Percentiles rank a stretch among this genome's conserved stretches.
phyloP scores from a whole-genome alignment of 2,113 vertebrate species.

The Callopanchax toddi region DNA sequence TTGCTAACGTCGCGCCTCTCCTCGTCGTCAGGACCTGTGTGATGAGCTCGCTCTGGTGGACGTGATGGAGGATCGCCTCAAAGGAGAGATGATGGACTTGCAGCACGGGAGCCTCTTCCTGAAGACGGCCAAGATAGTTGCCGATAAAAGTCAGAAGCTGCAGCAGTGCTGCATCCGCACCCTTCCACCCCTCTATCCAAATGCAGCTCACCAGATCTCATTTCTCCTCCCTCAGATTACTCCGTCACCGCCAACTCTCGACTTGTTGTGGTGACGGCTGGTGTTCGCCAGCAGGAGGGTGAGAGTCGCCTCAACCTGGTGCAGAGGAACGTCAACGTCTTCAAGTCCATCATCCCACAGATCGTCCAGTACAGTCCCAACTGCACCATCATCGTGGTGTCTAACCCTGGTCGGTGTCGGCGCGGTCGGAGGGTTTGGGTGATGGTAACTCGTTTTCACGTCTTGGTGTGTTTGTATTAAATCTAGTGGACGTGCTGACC shows the following conservation, averaged over 20 bases:
- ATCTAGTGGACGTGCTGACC: constrained; percentile 92
- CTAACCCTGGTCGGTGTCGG: constrained; percentile 88
- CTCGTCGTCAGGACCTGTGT: constrained; percentile 82
- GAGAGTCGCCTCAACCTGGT: constrained; percentile 96
- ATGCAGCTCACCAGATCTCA: background rate
- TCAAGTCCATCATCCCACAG: constrained; percentile 96
- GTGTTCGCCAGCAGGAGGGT: constrained; percentile 96
- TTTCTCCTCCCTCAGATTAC: constrained; percentile 82
- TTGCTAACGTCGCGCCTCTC: background rate
- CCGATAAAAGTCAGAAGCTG: constrained; percentile 86
- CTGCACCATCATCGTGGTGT: constrained; percentile 93
- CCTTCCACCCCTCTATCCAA: rapidly evolving
- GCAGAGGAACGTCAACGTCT: constrained; percentile 96
- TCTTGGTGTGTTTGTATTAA: background rate
- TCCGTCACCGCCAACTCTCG: constrained; percentile 91
- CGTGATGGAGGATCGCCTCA: constrained; percentile 95
- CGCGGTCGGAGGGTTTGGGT: background rate
- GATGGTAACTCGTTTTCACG: background rate
- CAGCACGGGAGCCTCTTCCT: constrained; percentile 96
- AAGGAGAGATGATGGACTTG: constrained; percentile 97
- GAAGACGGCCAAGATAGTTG: constrained; percentile 91
- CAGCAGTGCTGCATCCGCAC: background rate
- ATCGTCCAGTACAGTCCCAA: constrained; percentile 92
- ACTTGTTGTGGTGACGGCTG: constrained; percentile 93
- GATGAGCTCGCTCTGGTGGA: constrained; percentile 96